phyloP scores from a whole-genome alignment of 2,797 vertebrate species.

The Steatocranus sp. region DNA sequence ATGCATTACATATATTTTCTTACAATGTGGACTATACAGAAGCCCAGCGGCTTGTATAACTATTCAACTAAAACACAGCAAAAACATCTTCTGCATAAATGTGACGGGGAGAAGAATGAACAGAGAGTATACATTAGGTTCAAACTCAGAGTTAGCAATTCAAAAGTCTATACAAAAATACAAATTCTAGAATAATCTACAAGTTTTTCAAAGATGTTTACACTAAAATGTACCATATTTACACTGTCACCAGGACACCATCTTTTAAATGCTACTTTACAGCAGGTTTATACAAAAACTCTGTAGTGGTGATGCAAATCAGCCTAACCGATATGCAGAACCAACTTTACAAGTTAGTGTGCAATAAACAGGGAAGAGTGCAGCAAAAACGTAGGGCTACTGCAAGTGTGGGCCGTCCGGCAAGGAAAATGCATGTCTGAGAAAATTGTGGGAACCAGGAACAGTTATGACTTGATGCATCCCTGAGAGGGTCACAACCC shows the following conservation, averaged over 20 bases:
- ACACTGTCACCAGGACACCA: conserved; percentile 64
- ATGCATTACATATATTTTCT: conserved; percentile 38
- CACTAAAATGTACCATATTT: conserved; percentile 72
- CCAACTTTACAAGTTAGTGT: conserved; percentile 62
- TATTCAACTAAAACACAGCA: conserved; percentile 40
- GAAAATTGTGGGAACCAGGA: conserved; percentile 45
- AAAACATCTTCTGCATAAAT: conserved; percentile 49
- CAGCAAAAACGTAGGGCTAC: conserved; percentile 65
- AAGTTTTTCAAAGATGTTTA: conserved; percentile 67
- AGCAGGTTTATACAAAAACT: conserved; percentile 74
- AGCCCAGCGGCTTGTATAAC: conserved; percentile 35
- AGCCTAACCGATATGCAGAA: conserved; percentile 28
- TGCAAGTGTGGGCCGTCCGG: conserved; percentile 37
- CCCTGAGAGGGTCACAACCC: conserved; percentile 77
- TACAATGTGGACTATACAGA: conserved; percentile 53
- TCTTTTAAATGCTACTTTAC: conserved; percentile 70
- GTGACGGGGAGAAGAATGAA: conserved; percentile 35
- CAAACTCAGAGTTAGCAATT: conserved; percentile 64
- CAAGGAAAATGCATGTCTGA: conserved; percentile 12
- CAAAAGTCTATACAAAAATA: conserved; percentile 83
- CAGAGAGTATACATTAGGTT: conserved; percentile 41
- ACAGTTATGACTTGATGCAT: conserved; percentile 68
- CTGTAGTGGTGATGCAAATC: conserved; percentile 56
- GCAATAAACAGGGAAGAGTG: conserved; percentile 64
- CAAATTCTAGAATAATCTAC: conserved; percentile 78